Conservation (phyloP, 2,888 invertebrate genomes). For the Ganaspis brasiliensis region DNA sequence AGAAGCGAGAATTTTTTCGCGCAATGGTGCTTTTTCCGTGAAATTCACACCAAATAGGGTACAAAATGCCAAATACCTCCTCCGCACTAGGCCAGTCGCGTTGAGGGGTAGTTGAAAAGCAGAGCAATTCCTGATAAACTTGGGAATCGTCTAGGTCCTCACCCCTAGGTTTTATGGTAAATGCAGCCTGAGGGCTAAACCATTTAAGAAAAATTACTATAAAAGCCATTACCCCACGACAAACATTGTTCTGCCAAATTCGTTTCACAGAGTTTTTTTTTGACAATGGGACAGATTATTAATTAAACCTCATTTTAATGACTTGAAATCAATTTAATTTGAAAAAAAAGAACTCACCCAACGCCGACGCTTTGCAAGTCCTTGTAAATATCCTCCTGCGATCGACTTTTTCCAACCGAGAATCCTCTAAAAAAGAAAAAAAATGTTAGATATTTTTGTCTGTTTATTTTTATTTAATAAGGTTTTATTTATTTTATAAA, state of each 20-base stretch:
- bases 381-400: constrained; percentile 93
- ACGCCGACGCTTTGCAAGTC: constrained; percentile 85
- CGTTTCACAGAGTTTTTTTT: neutral
- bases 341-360: constrained; percentile 71
- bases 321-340: constrained; percentile 1
- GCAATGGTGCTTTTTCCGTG: constrained; percentile 14
- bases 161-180: constrained; percentile 79
- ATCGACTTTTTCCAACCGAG: constrained; percentile 88
- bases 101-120: constrained; percentile 78
- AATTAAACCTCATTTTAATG: constrained; percentile 5
- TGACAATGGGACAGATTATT: neutral
- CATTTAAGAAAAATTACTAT: constrained; percentile 68
- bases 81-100: constrained; percentile 77
- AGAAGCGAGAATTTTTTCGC: neutral
- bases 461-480: too few species aligned
- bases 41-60: constrained; percentile 59
- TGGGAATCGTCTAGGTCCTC: constrained; percentile 78
- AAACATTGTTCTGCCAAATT: constrained; percentile 27
- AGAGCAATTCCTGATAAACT: constrained; percentile 80
- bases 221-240: constrained; percentile 24
- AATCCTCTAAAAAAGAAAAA: constrained; percentile 87
- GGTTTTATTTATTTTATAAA: too few species aligned
- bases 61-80: constrained; percentile 76
- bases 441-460: too few species aligned
- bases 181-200: constrained; percentile 78